Conservation (phyloP, 2,797 vertebrate species). For the Limnodromus scolopaceus region DNA sequence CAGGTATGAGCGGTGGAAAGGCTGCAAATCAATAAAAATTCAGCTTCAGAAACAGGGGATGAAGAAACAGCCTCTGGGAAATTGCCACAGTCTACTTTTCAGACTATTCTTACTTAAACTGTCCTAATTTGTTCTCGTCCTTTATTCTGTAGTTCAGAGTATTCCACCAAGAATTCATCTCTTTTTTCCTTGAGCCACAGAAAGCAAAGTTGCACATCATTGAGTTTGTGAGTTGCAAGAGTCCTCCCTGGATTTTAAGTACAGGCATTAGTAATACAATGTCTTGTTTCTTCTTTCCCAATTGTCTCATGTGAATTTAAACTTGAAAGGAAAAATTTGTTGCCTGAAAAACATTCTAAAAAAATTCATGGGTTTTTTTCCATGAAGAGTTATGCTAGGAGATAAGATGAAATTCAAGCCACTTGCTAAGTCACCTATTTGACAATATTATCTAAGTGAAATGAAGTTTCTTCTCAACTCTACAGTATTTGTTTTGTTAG, state of each 20-base stretch:
- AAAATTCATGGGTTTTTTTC: not conserved
- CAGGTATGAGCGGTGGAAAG: not conserved
- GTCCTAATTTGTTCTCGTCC: not conserved
- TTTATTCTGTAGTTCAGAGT: not conserved
- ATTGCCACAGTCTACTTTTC: not conserved
- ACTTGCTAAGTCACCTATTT: not conserved
- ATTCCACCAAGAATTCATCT: not conserved
- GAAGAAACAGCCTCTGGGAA: not conserved
- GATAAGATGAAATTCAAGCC: not conserved
- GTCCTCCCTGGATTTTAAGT: not conserved
- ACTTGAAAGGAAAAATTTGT: not conserved
- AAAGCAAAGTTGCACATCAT: not conserved
- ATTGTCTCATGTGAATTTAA: not conserved
- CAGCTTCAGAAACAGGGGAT: not conserved
- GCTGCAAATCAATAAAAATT: not conserved
- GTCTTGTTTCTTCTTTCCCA: not conserved
- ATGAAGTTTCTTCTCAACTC: not conserved
- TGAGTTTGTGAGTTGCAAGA: not conserved
- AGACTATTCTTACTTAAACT: not conserved
- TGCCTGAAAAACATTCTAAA: not conserved
- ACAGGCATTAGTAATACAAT: not conserved
- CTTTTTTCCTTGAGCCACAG: not conserved
- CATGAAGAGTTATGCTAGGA: not conserved
- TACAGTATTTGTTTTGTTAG: not conserved
- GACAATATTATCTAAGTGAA: not conserved